Conservation (phyloP, 2,113 vertebrate species). For the Coregonus clupeaformis region DNA sequence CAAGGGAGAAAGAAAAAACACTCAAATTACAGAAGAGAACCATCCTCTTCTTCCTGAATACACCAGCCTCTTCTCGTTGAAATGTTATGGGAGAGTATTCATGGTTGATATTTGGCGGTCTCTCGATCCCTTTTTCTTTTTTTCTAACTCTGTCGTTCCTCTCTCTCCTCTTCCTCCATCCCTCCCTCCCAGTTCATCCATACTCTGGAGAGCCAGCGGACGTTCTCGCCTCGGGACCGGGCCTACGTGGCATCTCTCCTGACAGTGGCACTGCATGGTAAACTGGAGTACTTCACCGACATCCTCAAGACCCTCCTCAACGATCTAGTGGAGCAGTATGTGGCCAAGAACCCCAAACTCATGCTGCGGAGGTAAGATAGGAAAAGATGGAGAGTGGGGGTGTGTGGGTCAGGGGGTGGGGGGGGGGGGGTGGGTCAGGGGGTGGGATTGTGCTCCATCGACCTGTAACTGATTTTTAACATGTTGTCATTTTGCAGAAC, state of each 20-base stretch:
- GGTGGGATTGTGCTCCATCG: neutral
- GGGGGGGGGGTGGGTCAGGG: neutral
- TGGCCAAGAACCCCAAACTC: slow-evolving; percentile 97
- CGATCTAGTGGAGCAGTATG: slow-evolving; percentile 94
- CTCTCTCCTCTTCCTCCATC: neutral
- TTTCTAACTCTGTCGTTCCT: neutral
- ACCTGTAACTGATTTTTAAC: neutral
- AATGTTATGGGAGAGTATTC: neutral
- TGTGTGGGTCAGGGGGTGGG: neutral
- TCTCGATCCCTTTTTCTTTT: neutral
- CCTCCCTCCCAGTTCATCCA: slow-evolving; percentile 85
- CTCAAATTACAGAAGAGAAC: neutral
- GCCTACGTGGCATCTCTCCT: slow-evolving; percentile 94
- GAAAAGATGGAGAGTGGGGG: neutral
- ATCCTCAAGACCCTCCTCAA: slow-evolving; percentile 95
- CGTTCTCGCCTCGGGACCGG: slow-evolving; percentile 90
- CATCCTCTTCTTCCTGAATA: no score
- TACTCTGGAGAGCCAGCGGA: slow-evolving; percentile 94
- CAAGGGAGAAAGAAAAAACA: neutral
- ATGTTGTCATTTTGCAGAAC: slow-evolving; percentile 74
- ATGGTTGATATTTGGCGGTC: neutral
- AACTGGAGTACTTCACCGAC: slow-evolving; percentile 96
- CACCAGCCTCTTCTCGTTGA: neutral
- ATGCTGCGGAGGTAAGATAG: slow-evolving; percentile 88
- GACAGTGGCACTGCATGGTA: slow-evolving; percentile 91